Conservation (phyloP, 2,888 invertebrate genomes). For the Malthinus flaveolus region DNA sequence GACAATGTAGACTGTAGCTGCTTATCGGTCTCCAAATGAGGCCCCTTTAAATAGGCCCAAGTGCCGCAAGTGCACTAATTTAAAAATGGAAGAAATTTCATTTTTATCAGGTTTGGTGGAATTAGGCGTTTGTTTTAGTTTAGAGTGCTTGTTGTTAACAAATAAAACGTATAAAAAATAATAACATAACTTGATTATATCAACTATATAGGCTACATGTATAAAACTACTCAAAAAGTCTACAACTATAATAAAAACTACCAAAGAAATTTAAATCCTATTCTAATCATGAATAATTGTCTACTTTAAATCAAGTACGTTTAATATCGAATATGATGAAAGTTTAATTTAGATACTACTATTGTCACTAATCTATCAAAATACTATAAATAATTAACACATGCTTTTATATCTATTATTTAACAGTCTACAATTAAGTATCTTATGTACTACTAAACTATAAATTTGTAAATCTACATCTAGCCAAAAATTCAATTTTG, state of each 20-base stretch:
- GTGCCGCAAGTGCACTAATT: no score
- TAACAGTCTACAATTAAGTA: conserved; percentile 18
- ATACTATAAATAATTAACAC: conserved; percentile 28
- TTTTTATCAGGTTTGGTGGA: no score
- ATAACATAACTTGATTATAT: neutral
- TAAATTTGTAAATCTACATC: conserved; percentile 1
- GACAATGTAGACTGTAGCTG: no score
- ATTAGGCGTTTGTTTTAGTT: no score
- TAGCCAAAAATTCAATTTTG: no score
- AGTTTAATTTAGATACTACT: conserved; percentile 22
- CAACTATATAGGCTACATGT: conserved; percentile 6
- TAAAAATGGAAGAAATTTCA: no score
- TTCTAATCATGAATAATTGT: conserved; percentile 10
- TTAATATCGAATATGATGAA: conserved; percentile 14
- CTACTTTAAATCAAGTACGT: conserved; percentile 16
- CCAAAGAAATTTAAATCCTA: conserved; percentile 13
- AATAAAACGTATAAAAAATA: neutral
- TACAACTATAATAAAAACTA: conserved; percentile 11
- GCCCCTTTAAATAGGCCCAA: no score
- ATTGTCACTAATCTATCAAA: conserved; percentile 22
- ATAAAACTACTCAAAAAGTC: conserved; percentile 2
- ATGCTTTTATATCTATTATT: conserved; percentile 24
- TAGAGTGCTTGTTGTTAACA: neutral
- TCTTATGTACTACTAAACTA: conserved; percentile 1
- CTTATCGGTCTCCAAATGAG: no score